Conservation (phyloP, 2,113 vertebrate species). For the Nicator chloris region DNA sequence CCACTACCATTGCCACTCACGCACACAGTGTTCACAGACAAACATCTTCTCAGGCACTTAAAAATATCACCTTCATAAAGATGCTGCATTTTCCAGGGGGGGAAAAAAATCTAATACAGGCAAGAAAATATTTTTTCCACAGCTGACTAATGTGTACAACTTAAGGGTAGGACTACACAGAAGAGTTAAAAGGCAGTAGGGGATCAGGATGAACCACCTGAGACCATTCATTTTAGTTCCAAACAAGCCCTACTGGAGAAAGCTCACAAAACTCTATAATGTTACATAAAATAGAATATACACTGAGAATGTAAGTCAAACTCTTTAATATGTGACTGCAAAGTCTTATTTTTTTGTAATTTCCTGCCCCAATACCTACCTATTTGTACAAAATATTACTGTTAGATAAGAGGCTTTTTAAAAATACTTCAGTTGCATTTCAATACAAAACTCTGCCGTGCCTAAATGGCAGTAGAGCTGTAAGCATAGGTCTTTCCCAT, state of each 20-base stretch:
- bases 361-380: neutral
- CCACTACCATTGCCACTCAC: neutral
- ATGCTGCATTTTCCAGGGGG: accelerated
- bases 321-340: neutral
- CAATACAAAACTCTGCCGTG: neutral
- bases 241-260: neutral
- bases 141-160: neutral
- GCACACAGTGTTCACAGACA: neutral
- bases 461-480: neutral
- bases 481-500: accelerated
- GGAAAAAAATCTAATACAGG: accelerated
- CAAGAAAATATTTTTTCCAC: neutral
- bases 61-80: neutral
- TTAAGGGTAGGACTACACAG: neutral
- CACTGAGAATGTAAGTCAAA: neutral
- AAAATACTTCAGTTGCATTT: neutral
- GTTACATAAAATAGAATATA: neutral
- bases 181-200: neutral
- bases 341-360: neutral
- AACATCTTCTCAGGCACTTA: neutral
- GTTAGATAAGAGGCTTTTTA: neutral
- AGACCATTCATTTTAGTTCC: neutral
- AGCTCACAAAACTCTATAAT: neutral
- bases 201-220: neutral
- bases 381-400: neutral